Base-by-base conservation (phyloP, 2,888 invertebrate species). In the Sisyra nigra region DNA sequence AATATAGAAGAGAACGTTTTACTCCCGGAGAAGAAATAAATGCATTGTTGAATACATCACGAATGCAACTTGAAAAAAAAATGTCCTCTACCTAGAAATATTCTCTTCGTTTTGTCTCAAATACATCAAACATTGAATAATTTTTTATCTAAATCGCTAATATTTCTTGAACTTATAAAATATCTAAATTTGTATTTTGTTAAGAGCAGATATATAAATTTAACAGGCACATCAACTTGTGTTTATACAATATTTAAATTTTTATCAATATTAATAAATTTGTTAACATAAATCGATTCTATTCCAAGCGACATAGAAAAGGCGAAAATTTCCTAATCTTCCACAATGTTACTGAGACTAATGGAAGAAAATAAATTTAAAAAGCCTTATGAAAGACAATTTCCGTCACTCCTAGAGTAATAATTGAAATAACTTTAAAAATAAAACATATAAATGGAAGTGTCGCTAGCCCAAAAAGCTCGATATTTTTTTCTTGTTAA, bases 151-250 rank as follows among this genome's bases (percentile, higher is more conserved):
- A 38, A 17, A 24, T 13, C 9, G n/a, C 33, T 33, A 33, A 33
- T 13, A 33, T 13, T 33, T 33, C 9, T 13, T 37, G 15, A 11
- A 18, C 17, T 14, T 15, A 37, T 15, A 33, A 13, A 33, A 33
- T 33, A 13, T 33, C 14, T 38, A 38, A 40, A 13, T 46, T 19
- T 35, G 32, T 33, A 32, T 33, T 37, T 41, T 34, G 35, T 14
- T 32, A 13, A 40, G 9, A 19, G 40, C 37, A 37, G 40, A 40
- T 35, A 42, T 41, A 15, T 24, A 33, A 43, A 42, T 24, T 43
- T 30, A 37, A 37, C 43, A 43, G 43, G 43, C 43, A 43, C 43
- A 43, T 43, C 38, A 37, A 43, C 36, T 38, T 38, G 43, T 43
- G 43, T 37, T 37, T 37, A 18, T 34, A 30, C 31, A 34, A 34